Percentiles rank a stretch among this genome's conserved stretches.
These are phyloP conservation scores for Sitobion miscanthi DNA, from an alignment of 1,140 invertebrate species.

Conservation along the genomic window DNA sequence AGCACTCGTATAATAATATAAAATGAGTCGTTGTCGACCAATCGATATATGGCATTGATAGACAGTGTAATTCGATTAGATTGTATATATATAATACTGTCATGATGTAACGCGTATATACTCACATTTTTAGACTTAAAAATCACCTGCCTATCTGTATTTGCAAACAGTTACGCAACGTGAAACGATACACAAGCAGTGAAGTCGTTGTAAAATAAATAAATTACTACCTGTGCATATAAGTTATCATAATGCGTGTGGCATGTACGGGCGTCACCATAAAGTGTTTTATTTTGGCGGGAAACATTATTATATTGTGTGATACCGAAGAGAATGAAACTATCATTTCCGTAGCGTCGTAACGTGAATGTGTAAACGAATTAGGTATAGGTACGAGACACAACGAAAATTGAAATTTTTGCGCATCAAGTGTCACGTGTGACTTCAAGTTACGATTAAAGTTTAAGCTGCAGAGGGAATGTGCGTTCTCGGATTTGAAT, in stretches of 20 bases:
- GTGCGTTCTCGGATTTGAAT: neutral
- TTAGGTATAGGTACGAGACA: neutral
- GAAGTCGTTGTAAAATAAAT: neutral
- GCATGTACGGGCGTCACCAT: neutral
- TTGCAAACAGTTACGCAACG: neutral
- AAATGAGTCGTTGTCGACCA: neutral
- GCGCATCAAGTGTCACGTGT: neutral
- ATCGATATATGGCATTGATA: neutral
- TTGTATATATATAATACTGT: neutral
- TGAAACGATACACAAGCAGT: neutral
- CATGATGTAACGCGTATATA: neutral
- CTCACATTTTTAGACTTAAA: neutral
- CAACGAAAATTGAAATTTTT: neutral
- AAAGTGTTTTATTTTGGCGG: neutral
- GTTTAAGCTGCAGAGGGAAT: neutral
- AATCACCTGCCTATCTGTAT: neutral
- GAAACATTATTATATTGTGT: neutral
- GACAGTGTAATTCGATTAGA: conserved; percentile 17
- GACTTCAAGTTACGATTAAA: neutral
- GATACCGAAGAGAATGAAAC: neutral
- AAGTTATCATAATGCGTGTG: neutral
- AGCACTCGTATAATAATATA: neutral
- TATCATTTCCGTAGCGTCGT: neutral
- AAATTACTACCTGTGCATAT: neutral
- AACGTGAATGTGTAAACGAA: neutral